phyloP scores from a whole-genome alignment of 2,888 invertebrate species.

The Machimus rusticus region DNA sequence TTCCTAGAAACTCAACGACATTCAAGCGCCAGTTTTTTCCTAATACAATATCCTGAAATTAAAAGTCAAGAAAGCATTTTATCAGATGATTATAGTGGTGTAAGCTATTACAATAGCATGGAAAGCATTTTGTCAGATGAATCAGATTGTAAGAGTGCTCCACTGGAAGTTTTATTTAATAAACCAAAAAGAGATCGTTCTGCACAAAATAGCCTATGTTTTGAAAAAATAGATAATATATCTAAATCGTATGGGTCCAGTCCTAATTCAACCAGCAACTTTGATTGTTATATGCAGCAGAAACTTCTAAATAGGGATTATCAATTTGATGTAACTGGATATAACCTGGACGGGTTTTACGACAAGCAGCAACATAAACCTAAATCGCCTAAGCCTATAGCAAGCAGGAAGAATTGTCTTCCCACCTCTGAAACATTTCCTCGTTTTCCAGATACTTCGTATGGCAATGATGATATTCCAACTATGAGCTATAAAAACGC shows the following conservation, averaged over 20 bases:
- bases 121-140: constrained; percentile 84
- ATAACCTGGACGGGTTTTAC: constrained; percentile 55
- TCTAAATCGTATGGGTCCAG: constrained; percentile 73
- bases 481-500: constrained; percentile 59
- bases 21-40: constrained; percentile 82
- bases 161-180: constrained; percentile 74
- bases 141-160: constrained; percentile 80
- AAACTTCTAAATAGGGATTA: constrained; percentile 51
- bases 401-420: constrained; percentile 7
- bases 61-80: constrained; percentile 81
- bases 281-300: constrained; percentile 66
- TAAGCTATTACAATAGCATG: constrained; percentile 76
- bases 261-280: constrained; percentile 68
- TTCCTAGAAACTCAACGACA: constrained; percentile 70
- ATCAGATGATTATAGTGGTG: constrained; percentile 74
- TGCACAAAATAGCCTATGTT: constrained; percentile 77
- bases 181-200: constrained; percentile 32
- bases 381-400: constrained; percentile 18
- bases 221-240: constrained; percentile 67
- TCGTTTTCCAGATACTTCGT: constrained; percentile 13
- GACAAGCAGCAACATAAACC: constrained; percentile 45
- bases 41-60: constrained; percentile 68
- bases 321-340: constrained; percentile 63
- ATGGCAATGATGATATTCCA: constrained; percentile 58
- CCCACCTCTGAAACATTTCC: constrained; percentile 45